These are phyloP conservation scores for Atherix ibis DNA, from an alignment of 2,888 invertebrate genomes.

Conservation along the genomic window DNA sequence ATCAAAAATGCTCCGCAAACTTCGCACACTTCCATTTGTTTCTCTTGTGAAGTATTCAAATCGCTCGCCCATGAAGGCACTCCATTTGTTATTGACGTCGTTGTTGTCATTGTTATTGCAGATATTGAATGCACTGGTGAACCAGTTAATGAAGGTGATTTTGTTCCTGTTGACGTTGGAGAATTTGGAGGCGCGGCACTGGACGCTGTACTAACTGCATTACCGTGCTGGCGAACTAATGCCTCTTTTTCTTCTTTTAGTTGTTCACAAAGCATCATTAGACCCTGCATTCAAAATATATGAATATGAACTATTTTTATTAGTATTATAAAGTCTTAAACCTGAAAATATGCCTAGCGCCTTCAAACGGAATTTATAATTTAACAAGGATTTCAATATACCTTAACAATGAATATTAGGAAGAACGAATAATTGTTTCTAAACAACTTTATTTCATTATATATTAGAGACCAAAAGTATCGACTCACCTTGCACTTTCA, in stretches of 20 bases:
- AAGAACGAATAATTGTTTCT: no score
- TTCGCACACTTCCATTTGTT: conserved; percentile 98
- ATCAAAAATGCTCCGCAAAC: conserved; percentile 98
- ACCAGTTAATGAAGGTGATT: no score
- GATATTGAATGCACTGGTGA: conserved; percentile 1
- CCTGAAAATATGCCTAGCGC: background rate
- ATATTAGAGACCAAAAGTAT: no score
- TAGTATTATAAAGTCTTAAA: background rate
- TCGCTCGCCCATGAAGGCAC: conserved; percentile 51
- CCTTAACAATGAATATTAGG: no score
- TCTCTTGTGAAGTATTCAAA: conserved; percentile 76
- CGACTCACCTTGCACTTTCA: no score
- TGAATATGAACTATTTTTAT: background rate
- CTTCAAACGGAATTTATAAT: background rate
- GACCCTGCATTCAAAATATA: conserved; percentile 34
- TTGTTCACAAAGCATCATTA: conserved; percentile 91
- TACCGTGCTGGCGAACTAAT: conserved; percentile 62
- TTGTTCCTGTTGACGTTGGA: no score
- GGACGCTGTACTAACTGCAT: no score
- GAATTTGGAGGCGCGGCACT: no score
- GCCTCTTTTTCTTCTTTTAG: conserved; percentile 81
- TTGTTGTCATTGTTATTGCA: conserved; percentile 1
- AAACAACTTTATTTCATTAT: no score
- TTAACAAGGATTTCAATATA: no score
- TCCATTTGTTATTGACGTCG: conserved; percentile 6